A percentile compares a stretch with the other conserved stretches of the same genome.
These are phyloP conservation scores for Galemys pyrenaicus DNA, from an alignment of 2,113 vertebrate genomes.

Conservation along the genomic window DNA sequence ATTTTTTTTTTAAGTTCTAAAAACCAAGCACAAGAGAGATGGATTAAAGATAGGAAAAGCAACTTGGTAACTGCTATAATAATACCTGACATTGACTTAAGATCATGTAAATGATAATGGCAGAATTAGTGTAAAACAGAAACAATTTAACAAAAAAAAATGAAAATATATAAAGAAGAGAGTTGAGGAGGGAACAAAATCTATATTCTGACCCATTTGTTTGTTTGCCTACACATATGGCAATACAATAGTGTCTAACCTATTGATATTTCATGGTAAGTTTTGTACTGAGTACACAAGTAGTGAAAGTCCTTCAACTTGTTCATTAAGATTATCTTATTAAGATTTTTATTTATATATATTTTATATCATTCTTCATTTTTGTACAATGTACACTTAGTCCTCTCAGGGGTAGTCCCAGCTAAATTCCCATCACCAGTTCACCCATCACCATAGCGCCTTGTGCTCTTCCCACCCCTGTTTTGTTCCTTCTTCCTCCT, in stretches of 20 bases:
- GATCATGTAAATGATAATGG: not conserved
- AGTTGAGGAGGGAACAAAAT: not conserved
- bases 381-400: too few relatives aligned
- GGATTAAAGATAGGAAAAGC: not conserved
- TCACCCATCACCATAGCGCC: too few relatives aligned
- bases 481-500: too few relatives aligned
- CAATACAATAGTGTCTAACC: not conserved
- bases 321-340: not conserved
- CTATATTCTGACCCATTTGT: not conserved
- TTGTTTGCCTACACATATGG: not conserved
- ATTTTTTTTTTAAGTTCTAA: not conserved
- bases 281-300: not conserved
- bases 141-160: not conserved
- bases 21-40: not conserved
- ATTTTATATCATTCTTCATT: too few relatives aligned
- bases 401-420: too few relatives aligned
- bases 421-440: too few relatives aligned
- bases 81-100: not conserved
- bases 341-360: too few relatives aligned
- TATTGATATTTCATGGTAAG: not conserved
- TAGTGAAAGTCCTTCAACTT: not conserved
- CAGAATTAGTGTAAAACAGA: not conserved
- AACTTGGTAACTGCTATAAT: not conserved
- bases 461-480: too few relatives aligned
- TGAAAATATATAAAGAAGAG: not conserved